phyloP scores from a whole-genome alignment of 2,888 invertebrate genomes.

The Acheta domesticus region DNA sequence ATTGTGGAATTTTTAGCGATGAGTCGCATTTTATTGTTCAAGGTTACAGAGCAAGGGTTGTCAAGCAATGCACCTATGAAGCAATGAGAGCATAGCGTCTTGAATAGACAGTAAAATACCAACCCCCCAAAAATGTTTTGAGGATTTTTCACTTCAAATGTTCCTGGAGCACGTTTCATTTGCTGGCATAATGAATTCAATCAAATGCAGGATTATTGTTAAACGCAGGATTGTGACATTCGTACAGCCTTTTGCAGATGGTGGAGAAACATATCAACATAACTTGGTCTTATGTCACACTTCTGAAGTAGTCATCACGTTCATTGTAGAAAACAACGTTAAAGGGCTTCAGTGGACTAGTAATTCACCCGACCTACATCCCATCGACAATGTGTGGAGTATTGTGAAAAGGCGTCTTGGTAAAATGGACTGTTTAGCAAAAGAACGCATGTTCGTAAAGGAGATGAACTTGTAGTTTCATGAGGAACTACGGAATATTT shows the following conservation, averaged over 20 bases:
- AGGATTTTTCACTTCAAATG: neutral
- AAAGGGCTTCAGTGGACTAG: neutral
- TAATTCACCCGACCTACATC: neutral
- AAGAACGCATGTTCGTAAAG: neutral
- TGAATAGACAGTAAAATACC: neutral
- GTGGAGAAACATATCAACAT: neutral
- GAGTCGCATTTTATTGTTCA: neutral
- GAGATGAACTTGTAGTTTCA: neutral
- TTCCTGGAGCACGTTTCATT: neutral
- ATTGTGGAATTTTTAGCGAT: neutral
- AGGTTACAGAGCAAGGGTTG: neutral
- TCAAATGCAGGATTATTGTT: neutral
- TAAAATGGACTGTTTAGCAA: neutral
- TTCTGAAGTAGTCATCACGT: neutral
- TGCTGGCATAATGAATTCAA: neutral
- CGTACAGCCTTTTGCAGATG: neutral
- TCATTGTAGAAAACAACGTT: neutral
- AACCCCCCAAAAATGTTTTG: neutral
- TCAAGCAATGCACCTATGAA: neutral
- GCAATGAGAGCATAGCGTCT: neutral
- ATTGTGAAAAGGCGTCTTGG: neutral
- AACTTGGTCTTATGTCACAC: neutral
- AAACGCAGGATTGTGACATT: neutral
- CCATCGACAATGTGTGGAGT: neutral
- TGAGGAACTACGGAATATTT: neutral